Evolutionary conservation across 2,888 invertebrate species (phyloP), one percentile per base, ranked within the genome.

Genomic region (Cephalotes varians): DNA sequence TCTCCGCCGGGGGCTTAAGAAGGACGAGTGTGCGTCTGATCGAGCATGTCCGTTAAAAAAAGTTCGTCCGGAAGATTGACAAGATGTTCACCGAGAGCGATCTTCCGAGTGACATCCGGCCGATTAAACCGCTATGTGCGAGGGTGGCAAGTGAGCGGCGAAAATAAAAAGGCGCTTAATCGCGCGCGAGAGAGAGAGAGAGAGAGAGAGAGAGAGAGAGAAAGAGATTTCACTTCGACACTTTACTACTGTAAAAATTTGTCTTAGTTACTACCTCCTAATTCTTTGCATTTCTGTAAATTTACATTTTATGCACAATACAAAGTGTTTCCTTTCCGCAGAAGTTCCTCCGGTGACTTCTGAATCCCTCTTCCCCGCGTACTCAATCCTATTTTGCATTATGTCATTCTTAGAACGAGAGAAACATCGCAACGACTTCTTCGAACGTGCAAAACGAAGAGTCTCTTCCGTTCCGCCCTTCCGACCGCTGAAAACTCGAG

Each of bases 71-170:
- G 1, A 56, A 62, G 49, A 49, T 47, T 5, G 60, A 25, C 31
- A 12, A 12, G 54, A 18, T 21, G 18, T 77, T 77, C 31, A 25
- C 21, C 25, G 64, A 76, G 74, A 47, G 25, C 54, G 64, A 76
- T 64, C 74, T 74, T 71, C 47, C 74, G 81, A 85, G 65, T 79
- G 76, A 85, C 69, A 82, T 85, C 80, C 82, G 69, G 73, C 64
- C 73, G 87, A 85, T 87, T 85, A 82, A 87, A 86, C 80, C 51
- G 64, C 84, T 40, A 34, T 44, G 64, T 47, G 34, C 56, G 40
- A 51, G 34, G 34, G 18, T 54, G 74, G n/a, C 18, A 31, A 15
- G 10, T 18, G 31, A 12, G 31, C 40, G 31, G 9, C 40, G 40
- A 40, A 7, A 10, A 28, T 28, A 28, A 51, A 65, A 65, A 34